Evolutionary conservation across 2,797 vertebrate species (phyloP).

Genomic region (Melanotaenia parkinsoni): DNA sequence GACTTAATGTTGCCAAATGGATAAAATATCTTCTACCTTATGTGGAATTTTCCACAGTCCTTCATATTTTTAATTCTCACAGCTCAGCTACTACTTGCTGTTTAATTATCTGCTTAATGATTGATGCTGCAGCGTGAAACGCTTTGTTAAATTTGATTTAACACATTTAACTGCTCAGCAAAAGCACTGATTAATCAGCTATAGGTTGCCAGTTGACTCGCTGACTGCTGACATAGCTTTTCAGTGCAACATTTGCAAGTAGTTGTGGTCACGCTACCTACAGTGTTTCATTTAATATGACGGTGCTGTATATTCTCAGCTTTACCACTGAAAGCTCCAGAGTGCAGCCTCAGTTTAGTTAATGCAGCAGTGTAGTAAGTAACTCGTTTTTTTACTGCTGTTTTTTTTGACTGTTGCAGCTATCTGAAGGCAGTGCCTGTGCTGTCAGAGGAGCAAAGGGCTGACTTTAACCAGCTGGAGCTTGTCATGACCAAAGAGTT

Average conservation of each 20-base stretch:
- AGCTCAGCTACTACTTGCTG: background rate
- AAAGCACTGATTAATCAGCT: background rate
- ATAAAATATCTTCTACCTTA: too few relatives aligned
- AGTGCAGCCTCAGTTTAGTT: background rate
- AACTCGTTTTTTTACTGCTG: background rate
- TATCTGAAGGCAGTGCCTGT: constrained; percentile 88
- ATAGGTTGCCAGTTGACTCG: background rate
- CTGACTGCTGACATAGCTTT: background rate
- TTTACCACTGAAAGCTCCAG: background rate
- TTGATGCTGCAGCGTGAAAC: constrained; percentile 14
- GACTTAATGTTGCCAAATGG: too few relatives aligned
- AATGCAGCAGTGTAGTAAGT: background rate
- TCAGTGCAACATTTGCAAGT: background rate
- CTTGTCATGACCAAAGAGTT: constrained; percentile 95
- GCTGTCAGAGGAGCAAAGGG: constrained; percentile 87
- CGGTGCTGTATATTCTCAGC: background rate
- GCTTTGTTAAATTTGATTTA: background rate
- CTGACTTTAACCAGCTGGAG: constrained; percentile 89
- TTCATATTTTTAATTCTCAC: too few relatives aligned
- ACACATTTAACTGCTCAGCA: constrained; percentile 9
- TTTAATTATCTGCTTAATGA: constrained; percentile 7
- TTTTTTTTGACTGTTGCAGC: constrained; percentile 39
- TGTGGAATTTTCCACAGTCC: too few relatives aligned
- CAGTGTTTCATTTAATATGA: background rate
- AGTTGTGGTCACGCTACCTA: background rate